Conservation (phyloP, 1,140 invertebrate genomes). For the Drosophila navojoa region DNA sequence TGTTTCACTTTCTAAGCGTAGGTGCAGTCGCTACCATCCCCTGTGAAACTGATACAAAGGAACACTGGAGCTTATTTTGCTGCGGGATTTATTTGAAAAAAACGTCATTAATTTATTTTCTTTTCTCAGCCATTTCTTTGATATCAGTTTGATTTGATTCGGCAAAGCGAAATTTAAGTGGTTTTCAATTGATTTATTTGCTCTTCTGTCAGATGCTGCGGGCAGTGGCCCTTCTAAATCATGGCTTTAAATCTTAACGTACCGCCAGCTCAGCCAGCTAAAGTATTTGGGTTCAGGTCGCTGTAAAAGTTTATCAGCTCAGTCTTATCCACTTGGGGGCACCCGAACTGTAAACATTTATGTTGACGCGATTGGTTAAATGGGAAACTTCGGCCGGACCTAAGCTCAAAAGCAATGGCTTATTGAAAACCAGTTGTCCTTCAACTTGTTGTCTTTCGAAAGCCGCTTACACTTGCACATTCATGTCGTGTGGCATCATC, state of each 20-base stretch:
- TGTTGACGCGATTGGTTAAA: constrained; percentile 27
- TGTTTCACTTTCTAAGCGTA: background rate
- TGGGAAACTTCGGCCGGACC: constrained; percentile 6
- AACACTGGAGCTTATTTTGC: constrained; percentile 21
- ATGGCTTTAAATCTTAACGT: constrained; percentile 16
- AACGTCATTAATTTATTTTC: constrained; percentile 46
- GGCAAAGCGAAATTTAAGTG: constrained; percentile 43
- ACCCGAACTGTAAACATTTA: constrained; percentile 19
- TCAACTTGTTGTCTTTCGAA: constrained; percentile 21
- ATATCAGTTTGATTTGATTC: constrained; percentile 13
- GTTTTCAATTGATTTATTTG: constrained; percentile 57
- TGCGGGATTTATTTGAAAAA: constrained; percentile 16
- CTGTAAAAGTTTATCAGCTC: constrained; percentile 6
- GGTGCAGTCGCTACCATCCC: constrained; percentile 2
- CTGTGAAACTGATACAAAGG: constrained; percentile 30
- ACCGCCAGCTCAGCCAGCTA: background rate
- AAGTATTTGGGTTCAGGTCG: background rate
- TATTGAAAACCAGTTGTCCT: constrained; percentile 15
- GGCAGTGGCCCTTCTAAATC: constrained; percentile 1
- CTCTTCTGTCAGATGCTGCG: constrained; percentile 21
- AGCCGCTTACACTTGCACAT: constrained; percentile 35
- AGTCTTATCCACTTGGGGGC: background rate
- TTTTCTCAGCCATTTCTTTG: constrained; percentile 36
- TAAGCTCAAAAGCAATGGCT: constrained; percentile 5
- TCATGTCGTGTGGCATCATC: constrained; percentile 10